A percentile compares a stretch with the other conserved stretches of the same genome.
phyloP scores from a whole-genome alignment of 2,113 vertebrate genomes.

The Hydrochoerus hydrochaeris region DNA sequence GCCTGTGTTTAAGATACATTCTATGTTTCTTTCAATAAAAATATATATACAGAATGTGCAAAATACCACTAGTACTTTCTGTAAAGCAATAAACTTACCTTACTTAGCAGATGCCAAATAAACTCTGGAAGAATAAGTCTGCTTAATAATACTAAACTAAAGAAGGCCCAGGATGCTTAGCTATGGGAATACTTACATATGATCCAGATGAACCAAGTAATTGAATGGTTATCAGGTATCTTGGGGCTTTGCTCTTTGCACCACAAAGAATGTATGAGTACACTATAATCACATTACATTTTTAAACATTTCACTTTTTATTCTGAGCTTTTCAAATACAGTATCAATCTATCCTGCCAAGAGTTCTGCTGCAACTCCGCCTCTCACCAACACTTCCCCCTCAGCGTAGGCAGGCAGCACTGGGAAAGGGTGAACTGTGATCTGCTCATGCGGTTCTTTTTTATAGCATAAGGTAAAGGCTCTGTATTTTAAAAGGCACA shows the following conservation, averaged over 20 bases:
- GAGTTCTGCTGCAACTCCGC: conserved; percentile 31
- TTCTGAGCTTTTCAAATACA: conserved; percentile 59
- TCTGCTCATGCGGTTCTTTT: conserved; percentile 37
- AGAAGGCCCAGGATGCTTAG: background rate
- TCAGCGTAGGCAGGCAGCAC: conserved; percentile 1
- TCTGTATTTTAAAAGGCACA: background rate
- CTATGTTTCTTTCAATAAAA: conserved; percentile 39
- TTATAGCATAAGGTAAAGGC: background rate
- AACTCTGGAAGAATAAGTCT: conserved; percentile 32
- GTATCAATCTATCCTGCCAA: conserved; percentile 63
- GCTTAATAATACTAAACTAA: conserved; percentile 17
- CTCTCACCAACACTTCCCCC: conserved; percentile 56
- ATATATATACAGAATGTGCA: background rate
- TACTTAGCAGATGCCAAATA: background rate
- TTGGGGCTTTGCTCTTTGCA: conserved; percentile 1
- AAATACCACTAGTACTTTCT: background rate
- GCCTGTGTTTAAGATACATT: background rate
- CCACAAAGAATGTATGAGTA: conserved; percentile 23
- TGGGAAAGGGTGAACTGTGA: background rate
- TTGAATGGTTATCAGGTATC: conserved; percentile 24
- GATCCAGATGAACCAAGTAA: conserved; percentile 38
- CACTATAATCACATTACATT: conserved; percentile 53
- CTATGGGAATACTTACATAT: background rate
- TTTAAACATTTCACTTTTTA: conserved; percentile 59
- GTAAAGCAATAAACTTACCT: background rate